A percentile compares a stretch with the other conserved stretches of the same genome.
Conservation (phyloP, 2,797 vertebrate genomes). For the Hylomyscus alleni region DNA sequence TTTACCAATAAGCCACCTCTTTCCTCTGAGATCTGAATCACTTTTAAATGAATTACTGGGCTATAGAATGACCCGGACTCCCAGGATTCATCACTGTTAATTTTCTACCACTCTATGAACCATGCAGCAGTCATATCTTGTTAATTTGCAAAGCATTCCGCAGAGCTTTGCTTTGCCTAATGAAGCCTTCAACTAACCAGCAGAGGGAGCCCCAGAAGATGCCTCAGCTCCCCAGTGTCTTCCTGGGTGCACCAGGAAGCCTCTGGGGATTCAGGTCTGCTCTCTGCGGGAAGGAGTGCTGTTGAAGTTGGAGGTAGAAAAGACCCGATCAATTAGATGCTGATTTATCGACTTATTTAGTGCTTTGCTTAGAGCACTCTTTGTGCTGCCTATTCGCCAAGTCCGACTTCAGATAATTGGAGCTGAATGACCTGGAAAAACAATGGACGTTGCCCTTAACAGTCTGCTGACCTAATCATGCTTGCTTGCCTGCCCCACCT, state of each 20-base stretch:
- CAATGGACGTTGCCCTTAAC: neutral
- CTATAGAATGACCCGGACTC: neutral
- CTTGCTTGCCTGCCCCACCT: neutral
- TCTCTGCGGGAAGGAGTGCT: neutral
- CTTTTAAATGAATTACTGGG: slow-evolving; percentile 48
- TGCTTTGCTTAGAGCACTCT: neutral
- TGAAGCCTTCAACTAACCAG: slow-evolving; percentile 28
- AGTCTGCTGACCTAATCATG: neutral
- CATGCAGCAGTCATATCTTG: neutral
- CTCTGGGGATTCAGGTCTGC: neutral
- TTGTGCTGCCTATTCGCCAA: neutral
- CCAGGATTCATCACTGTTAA: slow-evolving; percentile 6
- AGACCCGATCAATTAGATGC: neutral
- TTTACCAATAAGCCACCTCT: neutral
- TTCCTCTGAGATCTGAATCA: slow-evolving; percentile 7
- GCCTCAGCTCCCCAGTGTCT: neutral
- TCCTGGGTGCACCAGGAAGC: neutral
- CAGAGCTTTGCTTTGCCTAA: neutral
- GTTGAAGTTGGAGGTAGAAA: neutral
- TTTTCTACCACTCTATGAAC: neutral
- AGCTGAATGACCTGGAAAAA: neutral
- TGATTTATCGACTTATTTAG: neutral
- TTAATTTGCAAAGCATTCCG: neutral
- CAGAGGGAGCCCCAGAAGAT: slow-evolving; percentile 46
- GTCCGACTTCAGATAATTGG: neutral